A percentile compares a stretch with the other conserved stretches of the same genome.
Conservation (phyloP, 2,888 invertebrate genomes). For the Hybos culiciformis region DNA sequence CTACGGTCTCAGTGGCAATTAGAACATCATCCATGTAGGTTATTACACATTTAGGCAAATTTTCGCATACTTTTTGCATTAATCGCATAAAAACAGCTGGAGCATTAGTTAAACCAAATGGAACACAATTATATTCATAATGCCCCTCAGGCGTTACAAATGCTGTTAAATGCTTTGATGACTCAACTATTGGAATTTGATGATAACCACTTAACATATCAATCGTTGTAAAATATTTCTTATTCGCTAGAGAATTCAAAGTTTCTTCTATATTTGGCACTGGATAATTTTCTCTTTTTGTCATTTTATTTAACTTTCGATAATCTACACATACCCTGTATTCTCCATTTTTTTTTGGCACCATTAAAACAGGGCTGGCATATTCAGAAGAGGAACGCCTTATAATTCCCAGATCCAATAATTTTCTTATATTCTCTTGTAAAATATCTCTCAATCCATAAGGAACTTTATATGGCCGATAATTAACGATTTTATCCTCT, state of each 20-base stretch:
- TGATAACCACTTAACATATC: slow-evolving; percentile 9
- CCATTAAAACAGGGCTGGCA: slow-evolving; percentile 20
- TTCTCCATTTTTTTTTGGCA: slow-evolving; percentile 19
- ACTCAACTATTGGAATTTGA: slow-evolving; percentile 6
- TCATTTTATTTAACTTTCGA: slow-evolving; percentile 19
- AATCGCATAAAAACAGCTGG: slow-evolving; percentile 15
- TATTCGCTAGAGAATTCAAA: not conserved
- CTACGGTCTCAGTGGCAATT: not conserved
- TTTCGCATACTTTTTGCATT: not conserved
- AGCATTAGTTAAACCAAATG: slow-evolving; percentile 19
- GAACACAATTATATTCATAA: slow-evolving; percentile 20
- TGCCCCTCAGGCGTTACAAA: slow-evolving; percentile 21
- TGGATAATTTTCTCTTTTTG: slow-evolving; percentile 14
- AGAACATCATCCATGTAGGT: slow-evolving; percentile 3
- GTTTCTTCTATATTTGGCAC: slow-evolving; percentile 19
- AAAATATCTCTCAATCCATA: not conserved
- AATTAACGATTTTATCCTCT: not conserved
- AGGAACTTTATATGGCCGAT: slow-evolving; percentile 1
- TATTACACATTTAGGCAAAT: not conserved
- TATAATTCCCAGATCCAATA: slow-evolving; percentile 17
- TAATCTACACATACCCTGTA: slow-evolving; percentile 21
- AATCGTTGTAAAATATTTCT: slow-evolving; percentile 5
- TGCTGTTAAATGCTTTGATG: slow-evolving; percentile 13
- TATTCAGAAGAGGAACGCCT: slow-evolving; percentile 20
- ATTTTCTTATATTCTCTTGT: not conserved